Evolutionary conservation across 2,113 vertebrate species (phyloP).

Genomic region (Gopherus evgoodei): DNA sequence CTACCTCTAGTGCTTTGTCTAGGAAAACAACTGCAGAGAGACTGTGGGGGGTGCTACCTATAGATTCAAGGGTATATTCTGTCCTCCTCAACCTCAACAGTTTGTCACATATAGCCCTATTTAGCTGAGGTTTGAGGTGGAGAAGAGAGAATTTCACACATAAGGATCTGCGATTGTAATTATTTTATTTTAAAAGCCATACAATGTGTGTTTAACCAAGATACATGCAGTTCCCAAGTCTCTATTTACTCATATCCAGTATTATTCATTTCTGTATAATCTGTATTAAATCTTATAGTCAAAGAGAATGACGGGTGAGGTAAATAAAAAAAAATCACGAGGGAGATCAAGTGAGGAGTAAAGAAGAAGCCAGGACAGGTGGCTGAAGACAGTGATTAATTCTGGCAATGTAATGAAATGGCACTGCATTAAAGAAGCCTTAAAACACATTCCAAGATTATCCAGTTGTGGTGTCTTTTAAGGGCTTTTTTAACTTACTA

Average conservation of each 20-base stretch:
- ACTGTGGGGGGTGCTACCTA: not conserved
- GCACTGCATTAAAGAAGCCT: constrained; percentile 25
- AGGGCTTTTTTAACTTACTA: constrained; percentile 21
- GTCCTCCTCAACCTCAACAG: not conserved
- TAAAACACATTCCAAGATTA: constrained; percentile 26
- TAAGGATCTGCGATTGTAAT: not conserved
- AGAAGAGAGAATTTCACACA: not conserved
- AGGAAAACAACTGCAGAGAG: not conserved
- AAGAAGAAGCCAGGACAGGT: constrained; percentile 51
- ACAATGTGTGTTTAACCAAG: not conserved
- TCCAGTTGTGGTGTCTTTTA: not conserved
- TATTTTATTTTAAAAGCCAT: not conserved
- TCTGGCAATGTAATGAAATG: constrained; percentile 45
- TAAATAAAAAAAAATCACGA: constrained; percentile 47
- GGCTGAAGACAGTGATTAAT: constrained; percentile 60
- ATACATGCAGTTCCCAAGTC: not conserved
- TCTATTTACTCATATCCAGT: not conserved
- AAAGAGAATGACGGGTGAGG: constrained; percentile 23
- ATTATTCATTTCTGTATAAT: constrained; percentile 35
- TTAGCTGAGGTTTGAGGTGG: not conserved
- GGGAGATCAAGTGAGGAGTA: constrained; percentile 46
- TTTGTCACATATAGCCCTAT: not conserved
- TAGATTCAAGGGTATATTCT: not conserved
- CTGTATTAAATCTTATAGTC: constrained; percentile 16
- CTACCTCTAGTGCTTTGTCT: not conserved